phyloP scores from a whole-genome alignment of 2,888 invertebrate species.

The Temnothorax rugatulus region DNA sequence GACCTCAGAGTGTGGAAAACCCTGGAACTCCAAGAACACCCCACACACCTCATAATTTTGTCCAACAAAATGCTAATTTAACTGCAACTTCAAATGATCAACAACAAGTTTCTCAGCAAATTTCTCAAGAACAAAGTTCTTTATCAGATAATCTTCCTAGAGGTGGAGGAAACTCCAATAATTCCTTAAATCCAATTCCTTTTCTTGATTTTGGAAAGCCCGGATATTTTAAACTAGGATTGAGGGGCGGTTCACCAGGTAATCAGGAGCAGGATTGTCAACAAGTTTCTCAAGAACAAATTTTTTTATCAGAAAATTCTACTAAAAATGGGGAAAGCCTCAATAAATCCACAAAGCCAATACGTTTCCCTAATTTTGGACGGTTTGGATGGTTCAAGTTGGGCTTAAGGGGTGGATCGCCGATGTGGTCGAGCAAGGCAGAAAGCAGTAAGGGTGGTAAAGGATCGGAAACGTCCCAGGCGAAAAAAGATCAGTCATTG shows the following conservation, averaged over 20 bases:
- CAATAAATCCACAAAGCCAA: conserved; percentile 88
- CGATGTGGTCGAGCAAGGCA: conserved; percentile 88
- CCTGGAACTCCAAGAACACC: conserved; percentile 87
- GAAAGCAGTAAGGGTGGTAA: conserved; percentile 84
- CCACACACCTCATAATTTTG: conserved; percentile 81
- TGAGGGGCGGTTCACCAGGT: conserved; percentile 89
- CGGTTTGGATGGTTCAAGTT: conserved; percentile 89
- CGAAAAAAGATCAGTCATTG: conserved; percentile 79
- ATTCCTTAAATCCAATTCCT: conserved; percentile 89
- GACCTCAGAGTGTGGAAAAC: conserved; percentile 89
- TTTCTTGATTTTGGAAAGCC: conserved; percentile 88
- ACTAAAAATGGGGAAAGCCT: conserved; percentile 86
- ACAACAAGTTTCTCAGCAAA: conserved; percentile 79
- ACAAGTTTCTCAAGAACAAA: conserved; percentile 78
- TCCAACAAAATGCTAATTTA: conserved; percentile 83
- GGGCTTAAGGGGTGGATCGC: conserved; percentile 90
- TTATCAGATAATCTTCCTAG: conserved; percentile 74
- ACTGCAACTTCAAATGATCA: conserved; percentile 84
- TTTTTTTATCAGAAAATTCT: conserved; percentile 77
- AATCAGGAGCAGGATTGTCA: neutral
- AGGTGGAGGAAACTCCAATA: conserved; percentile 87
- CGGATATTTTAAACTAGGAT: conserved; percentile 89
- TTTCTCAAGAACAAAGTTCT: conserved; percentile 69
- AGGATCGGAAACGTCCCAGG: conserved; percentile 84
- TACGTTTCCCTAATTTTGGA: conserved; percentile 89